Conservation (phyloP, 2,113 vertebrate genomes). For the Mastomys natalensis region DNA sequence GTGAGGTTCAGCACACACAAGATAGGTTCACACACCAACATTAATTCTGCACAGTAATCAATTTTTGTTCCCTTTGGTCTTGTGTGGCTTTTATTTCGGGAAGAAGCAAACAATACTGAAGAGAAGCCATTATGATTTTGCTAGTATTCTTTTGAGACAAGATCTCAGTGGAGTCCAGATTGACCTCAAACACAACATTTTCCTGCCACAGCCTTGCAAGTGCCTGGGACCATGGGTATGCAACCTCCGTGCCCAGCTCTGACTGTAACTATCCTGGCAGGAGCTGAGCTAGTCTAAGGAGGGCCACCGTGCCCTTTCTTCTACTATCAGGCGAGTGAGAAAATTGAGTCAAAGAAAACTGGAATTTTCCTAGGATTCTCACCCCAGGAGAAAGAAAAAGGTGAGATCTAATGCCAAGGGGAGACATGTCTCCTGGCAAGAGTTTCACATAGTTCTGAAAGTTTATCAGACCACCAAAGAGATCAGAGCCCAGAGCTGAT, state of each 20-base stretch:
- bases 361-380: too few relatives aligned
- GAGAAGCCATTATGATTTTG: not conserved
- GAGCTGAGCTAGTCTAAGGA: not conserved
- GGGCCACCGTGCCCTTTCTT: not conserved
- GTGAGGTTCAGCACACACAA: not conserved
- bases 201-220: not conserved
- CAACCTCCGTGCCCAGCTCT: not conserved
- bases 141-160: not conserved
- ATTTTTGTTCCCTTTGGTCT: slow-evolving; percentile 22
- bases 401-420: not conserved
- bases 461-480: not conserved
- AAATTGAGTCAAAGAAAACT: not conserved
- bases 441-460: not conserved
- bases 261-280: not conserved
- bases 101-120: not conserved
- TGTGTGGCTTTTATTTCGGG: slow-evolving; percentile 10
- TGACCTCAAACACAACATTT: not conserved
- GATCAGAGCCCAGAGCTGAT: too few relatives aligned
- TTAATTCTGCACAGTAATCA: slow-evolving; percentile 21
- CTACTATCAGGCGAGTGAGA: not conserved
- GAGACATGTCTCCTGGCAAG: not conserved
- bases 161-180: not conserved
- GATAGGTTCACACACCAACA: slow-evolving; percentile 8
- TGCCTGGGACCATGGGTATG: not conserved
- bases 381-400: not conserved